phyloP scores from a whole-genome alignment of 2,797 vertebrate genomes.

The Falco naumanni region DNA sequence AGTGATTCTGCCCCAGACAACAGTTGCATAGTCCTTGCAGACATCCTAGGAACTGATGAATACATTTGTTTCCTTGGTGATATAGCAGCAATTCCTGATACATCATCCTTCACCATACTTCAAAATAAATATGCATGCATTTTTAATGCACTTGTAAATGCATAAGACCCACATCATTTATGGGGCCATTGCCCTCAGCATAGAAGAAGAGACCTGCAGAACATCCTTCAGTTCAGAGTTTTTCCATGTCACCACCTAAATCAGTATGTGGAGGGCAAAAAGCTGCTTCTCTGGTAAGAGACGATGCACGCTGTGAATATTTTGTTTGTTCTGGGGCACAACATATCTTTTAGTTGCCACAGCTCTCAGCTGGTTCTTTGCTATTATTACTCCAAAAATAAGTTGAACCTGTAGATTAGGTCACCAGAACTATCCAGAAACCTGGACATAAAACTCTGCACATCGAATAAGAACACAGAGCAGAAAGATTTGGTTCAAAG shows the following conservation, averaged over 20 bases:
- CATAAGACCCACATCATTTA: rapidly evolving
- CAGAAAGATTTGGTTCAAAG: background rate
- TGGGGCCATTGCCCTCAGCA: background rate
- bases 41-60: background rate
- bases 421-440: background rate
- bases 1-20: rapidly evolving
- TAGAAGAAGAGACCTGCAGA: background rate
- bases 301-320: background rate
- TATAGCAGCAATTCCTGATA: background rate
- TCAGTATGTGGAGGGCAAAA: background rate
- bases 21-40: background rate
- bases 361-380: background rate
- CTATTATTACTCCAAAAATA: background rate
- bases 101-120: background rate
- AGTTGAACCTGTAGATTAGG: background rate
- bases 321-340: background rate
- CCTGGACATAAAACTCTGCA: rapidly evolving
- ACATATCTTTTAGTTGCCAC: background rate
- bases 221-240: background rate
- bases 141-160: background rate
- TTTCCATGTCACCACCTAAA: background rate
- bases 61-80: background rate
- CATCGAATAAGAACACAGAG: background rate
- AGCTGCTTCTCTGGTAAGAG: background rate
- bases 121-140: background rate